Base-by-base conservation (phyloP, 2,797 vertebrate genomes). In the Macroramphosus scolopax region DNA sequence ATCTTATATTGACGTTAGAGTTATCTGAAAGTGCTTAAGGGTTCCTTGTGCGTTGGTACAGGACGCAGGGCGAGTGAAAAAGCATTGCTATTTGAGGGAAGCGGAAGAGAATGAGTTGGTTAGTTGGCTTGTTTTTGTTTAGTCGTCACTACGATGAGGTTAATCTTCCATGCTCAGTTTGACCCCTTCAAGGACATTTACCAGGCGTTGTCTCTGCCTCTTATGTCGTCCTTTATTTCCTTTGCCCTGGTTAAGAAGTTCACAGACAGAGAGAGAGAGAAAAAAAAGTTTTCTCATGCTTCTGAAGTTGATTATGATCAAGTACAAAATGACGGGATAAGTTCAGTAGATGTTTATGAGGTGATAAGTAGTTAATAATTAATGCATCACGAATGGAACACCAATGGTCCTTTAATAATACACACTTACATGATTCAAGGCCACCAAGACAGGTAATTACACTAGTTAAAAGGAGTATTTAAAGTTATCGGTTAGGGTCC, bases 161-260 rank as follows among this genome's bases (percentile, higher is more conserved):
- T 45, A 10, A 15, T 48, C 53, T 54, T 12, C n/a, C n/a, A n/a
- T n/a, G n/a, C n/a, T n/a, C 7, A 13, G 44, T 46, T 68, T 37
- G 55, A 72, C 37, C 49, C 65, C 62, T 63, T 65, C 17, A 67
- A 64, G 71, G 74, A 78, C 72, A 86, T 87, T 92, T 91, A 92
- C 91, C 90, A 85, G 84, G 72, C 71, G 81, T 14, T 88, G 85
- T 83, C 85, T 89, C 74, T 91, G 89, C 62, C 87, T 90, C 83
- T 90, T 89, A 78, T 88, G 88, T 36, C 90, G 85, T 89, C 89
- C 85, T 87, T 89, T 88, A 81, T 88, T 90, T 84, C 88, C 88
- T 87, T 89, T 91, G 75, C 85, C 90, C 91, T 92, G 83, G 83
- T 89, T 85, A 84, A 79, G 57, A 87, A 73, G 84, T 84, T 76